Conservation (phyloP, 2,888 invertebrate genomes). For the Noctua janthe region DNA sequence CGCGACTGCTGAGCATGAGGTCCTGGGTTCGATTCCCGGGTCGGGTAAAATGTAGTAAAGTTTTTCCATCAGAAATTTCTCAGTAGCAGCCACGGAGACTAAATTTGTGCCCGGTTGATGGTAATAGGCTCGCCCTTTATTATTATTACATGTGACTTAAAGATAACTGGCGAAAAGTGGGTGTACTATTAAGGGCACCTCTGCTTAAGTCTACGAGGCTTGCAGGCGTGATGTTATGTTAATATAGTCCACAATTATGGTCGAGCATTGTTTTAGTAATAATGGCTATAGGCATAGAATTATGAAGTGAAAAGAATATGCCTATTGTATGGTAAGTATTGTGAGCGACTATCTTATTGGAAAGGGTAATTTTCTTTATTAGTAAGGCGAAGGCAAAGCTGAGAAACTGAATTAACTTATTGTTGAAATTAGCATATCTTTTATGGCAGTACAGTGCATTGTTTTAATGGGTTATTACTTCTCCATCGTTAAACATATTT, state of each 20-base stretch:
- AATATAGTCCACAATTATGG: neutral
- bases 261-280: neutral
- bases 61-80: neutral
- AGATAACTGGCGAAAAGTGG: no score
- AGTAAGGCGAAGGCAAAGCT: no score
- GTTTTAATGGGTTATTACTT: neutral
- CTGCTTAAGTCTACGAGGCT: no score
- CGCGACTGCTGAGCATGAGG: no score
- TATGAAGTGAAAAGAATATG: conserved; percentile 13
- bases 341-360: conserved; percentile 9
- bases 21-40: neutral
- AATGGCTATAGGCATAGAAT: neutral
- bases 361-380: neutral
- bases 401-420: neutral
- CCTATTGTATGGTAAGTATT: conserved; percentile 24
- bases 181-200: no score
- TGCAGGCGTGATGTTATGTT: neutral
- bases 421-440: neutral
- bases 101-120: no score
- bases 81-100: no score
- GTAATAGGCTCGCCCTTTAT: no score
- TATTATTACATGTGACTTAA: neutral
- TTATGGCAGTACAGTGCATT: neutral
- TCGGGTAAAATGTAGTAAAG: neutral
- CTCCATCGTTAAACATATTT: neutral